Evolutionary conservation across 2,113 vertebrate genomes (phyloP).

Genomic region (Seriola aureovittata): DNA sequence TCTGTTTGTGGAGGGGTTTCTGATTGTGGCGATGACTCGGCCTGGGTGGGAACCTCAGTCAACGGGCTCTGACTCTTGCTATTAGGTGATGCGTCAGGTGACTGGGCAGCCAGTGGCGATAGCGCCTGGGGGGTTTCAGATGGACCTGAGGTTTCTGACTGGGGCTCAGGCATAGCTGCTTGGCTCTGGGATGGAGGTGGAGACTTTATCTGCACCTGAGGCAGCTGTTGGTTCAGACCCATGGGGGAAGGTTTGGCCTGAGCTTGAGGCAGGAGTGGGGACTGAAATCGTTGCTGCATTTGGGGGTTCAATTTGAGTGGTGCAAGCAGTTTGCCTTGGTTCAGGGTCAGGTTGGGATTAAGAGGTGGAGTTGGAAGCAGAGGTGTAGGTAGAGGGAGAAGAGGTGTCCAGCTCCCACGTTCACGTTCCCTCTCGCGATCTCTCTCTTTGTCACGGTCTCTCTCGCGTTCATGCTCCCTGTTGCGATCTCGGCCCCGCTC

Average conservation of each 20-base stretch:
- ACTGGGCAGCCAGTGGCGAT: slow-evolving; percentile 31
- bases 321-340: slow-evolving; percentile 74
- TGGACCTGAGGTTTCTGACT: slow-evolving; percentile 36
- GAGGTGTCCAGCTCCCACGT: slow-evolving; percentile 77
- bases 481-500: slow-evolving; percentile 72
- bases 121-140: slow-evolving; percentile 36
- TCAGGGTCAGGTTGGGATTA: slow-evolving; percentile 75
- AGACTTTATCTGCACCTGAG: slow-evolving; percentile 56
- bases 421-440: slow-evolving; percentile 77
- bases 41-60: slow-evolving; percentile 27
- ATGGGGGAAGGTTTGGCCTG: slow-evolving; percentile 62
- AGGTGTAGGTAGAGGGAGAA: slow-evolving; percentile 79
- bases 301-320: slow-evolving; percentile 76
- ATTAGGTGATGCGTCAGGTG: slow-evolving; percentile 33
- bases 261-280: slow-evolving; percentile 72
- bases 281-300: slow-evolving; percentile 66
- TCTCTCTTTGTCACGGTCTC: slow-evolving; percentile 74
- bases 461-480: slow-evolving; percentile 82
- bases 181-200: slow-evolving; percentile 59
- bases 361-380: slow-evolving; percentile 80
- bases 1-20: slow-evolving; percentile 43
- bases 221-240: slow-evolving; percentile 55
- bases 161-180: slow-evolving; percentile 17
- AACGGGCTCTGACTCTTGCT: slow-evolving; percentile 42
- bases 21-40: slow-evolving; percentile 2